phyloP scores from a whole-genome alignment of 2,888 invertebrate genomes.

The Andricus curvator region DNA sequence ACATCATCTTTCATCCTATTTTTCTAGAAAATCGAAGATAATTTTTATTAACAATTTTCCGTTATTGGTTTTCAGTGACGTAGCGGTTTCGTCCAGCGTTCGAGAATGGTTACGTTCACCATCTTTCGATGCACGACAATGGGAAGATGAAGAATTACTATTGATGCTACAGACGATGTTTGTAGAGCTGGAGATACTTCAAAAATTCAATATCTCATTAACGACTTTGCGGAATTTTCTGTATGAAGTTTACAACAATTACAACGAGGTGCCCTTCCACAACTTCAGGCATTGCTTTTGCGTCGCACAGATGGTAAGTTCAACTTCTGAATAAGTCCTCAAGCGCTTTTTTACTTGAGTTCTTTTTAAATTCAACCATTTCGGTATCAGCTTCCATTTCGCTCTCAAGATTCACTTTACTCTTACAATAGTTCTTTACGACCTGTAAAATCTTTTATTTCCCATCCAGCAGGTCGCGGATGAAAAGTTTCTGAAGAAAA shows the following conservation, averaged over 20 bases:
- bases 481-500: not conserved
- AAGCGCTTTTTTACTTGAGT: not conserved
- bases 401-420: slow-evolving; percentile 12
- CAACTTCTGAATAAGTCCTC: slow-evolving; percentile 17
- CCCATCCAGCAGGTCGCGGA: not conserved
- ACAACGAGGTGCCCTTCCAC: slow-evolving; percentile 93
- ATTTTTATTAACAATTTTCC: slow-evolving; percentile 23
- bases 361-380: slow-evolving; percentile 36
- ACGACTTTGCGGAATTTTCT: slow-evolving; percentile 85
- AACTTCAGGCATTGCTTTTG: slow-evolving; percentile 93
- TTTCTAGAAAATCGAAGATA: not conserved
- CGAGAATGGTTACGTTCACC: slow-evolving; percentile 84
- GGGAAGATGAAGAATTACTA: slow-evolving; percentile 90
- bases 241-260: slow-evolving; percentile 88
- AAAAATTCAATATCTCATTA: slow-evolving; percentile 87
- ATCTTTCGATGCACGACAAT: slow-evolving; percentile 89
- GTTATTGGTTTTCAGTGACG: slow-evolving; percentile 80
- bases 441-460: slow-evolving; percentile 14
- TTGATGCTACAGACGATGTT: slow-evolving; percentile 90
- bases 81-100: slow-evolving; percentile 83
- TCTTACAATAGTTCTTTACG: slow-evolving; percentile 13
- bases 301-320: slow-evolving; percentile 91
- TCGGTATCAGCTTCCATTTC: slow-evolving; percentile 18
- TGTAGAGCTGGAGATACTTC: slow-evolving; percentile 86
- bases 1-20: not conserved